Base-by-base conservation (phyloP, 2,113 vertebrate genomes). In the Ochotona curzoniae region DNA sequence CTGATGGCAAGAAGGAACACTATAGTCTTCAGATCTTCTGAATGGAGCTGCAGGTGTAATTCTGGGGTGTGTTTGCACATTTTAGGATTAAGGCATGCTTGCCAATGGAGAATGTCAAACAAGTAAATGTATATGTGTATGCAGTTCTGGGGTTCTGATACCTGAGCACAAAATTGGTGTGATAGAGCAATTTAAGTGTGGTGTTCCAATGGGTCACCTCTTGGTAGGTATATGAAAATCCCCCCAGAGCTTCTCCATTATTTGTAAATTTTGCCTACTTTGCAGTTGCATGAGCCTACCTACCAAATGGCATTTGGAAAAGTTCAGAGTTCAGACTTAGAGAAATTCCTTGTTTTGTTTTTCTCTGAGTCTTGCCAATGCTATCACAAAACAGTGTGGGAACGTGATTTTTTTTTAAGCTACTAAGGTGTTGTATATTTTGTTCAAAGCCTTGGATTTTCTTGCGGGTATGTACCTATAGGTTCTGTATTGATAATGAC, bases 351-450 rank as follows among this genome's bases (percentile, higher is more conserved):
- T 83, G 5, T 79, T 90, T 90, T 90, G 25, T 7, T 26, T 95
- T 64, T 78, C 32, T 93, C 26, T 26, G 5, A 88, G 20, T 64
- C 67, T 70, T 85, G 1, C 89, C 44, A 78, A 4, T 93, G 78
- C 51, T 94, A 3, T 83, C 54, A 94, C 32, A 89, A 90, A 90
- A 73, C 51, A 64, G 66, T 14, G 0, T 26, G 13, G 44, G 49
- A 76, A 74, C 69, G 2, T 79, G 70, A 25, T 51, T 90, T 90
- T 88, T 81, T 23, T 57, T 57, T 17, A 18, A 91, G 32, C 44
- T 92, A 60, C 61, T 47, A 57, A 75, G 5, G 4, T 92, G 63
- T 82, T 92, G 51, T 86, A 1, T 88, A 87, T 76, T 95, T 96
- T 93, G 15, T 51, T 51, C 2, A 35, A 69, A 67, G 78, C 44